Evolutionary conservation across 2,113 vertebrate genomes (phyloP).

Genomic region (Melanocharis versteri): DNA sequence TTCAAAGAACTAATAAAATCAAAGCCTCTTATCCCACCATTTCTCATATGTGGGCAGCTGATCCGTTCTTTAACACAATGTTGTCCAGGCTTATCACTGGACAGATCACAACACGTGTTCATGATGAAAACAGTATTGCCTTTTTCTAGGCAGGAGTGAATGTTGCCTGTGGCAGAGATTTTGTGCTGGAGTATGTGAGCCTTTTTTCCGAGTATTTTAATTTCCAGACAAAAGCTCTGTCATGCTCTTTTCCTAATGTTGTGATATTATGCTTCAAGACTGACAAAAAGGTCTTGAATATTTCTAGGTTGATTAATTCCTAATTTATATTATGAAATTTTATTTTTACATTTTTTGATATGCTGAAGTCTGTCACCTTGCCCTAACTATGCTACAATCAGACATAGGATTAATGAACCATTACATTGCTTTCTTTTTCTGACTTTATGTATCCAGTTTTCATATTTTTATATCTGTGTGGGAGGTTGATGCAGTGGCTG

Average conservation of each 20-base stretch:
- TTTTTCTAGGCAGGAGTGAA: background rate
- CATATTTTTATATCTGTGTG: background rate
- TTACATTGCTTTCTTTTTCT: background rate
- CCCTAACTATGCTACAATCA: background rate
- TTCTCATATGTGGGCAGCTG: background rate
- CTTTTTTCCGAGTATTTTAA: background rate
- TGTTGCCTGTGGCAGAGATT: background rate
- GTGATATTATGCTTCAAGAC: background rate
- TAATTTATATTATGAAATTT: background rate
- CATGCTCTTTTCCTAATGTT: background rate
- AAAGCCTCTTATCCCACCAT: background rate
- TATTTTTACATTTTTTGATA: background rate
- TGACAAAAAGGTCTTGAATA: background rate
- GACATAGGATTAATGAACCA: background rate
- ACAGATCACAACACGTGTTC: background rate
- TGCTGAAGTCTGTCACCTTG: background rate
- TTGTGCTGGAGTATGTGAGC: background rate
- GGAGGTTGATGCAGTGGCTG: background rate
- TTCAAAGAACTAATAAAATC: background rate
- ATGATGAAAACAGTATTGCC: background rate
- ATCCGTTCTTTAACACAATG: background rate
- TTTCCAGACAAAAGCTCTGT: constrained; percentile 4
- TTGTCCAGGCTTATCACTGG: background rate
- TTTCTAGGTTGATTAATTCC: background rate
- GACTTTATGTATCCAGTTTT: background rate